Base-by-base conservation (phyloP, 2,888 invertebrate genomes). In the Creontiades dilutus region DNA sequence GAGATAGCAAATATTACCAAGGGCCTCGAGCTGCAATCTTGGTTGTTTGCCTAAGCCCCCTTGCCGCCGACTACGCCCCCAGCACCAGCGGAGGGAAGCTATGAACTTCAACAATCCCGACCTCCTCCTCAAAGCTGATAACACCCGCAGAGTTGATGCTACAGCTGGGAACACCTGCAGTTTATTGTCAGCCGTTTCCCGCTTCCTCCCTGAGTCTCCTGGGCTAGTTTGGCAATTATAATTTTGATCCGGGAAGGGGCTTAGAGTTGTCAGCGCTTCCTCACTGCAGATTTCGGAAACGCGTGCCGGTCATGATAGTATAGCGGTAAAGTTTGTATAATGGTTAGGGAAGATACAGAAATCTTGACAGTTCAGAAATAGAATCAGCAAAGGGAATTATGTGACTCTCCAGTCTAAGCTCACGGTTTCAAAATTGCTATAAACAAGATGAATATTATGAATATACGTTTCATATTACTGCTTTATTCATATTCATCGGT, bases 1-100 rank as follows among this genome's bases (percentile, higher is more conserved):
- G 19, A 80, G 88, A 88, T 88, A 88, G 88, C 88, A 88, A 88
- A 88, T 88, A 88, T 88, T 78, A 88, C 88, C 76, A 78, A 76
- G 78, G 80, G 78, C 88, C 80, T 80, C 47, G 76, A 88, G 88
- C 88, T 88, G 88, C 88, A 88, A 88, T 88, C 88, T 88, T 88
- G 80, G 88, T 88, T 88, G 88, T 88, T 88, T 88, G 80, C 88
- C 46, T 76, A 88, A 88, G 88, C 88, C 61, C 52, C 86, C 23
- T 19, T n/a, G 27, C 88, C 46, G 0, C 37, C 27, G 55, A 61
- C 28, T 11, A 13, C 61, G 14, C 37, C 84, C 13, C 9, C 23
- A 23, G 19, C 86, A 16, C 75, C 76, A 19, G 11, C 14, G 14
- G 52, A 9, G n/a, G 16, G 13, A 28, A 28, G 88, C 52, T 88